phyloP scores from a whole-genome alignment of 2,888 invertebrate species.

The Lepeophtheirus nordmannii region DNA sequence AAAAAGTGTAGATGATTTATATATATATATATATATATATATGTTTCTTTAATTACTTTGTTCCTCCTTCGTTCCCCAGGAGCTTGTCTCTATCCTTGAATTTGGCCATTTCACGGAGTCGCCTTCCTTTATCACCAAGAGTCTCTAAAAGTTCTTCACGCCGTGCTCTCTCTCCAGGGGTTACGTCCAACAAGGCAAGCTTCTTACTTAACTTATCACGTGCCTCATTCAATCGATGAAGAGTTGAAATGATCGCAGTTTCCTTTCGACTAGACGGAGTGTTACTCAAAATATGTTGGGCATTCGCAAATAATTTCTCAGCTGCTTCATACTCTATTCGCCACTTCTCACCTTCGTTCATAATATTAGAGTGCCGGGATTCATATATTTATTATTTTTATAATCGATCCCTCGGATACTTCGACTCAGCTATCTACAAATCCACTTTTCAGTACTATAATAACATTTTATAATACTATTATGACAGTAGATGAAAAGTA shows the following conservation, averaged over 20 bases:
- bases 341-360: conserved; percentile 1
- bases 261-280: neutral
- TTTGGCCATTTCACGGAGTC: neutral
- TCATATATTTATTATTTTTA: no score
- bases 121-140: neutral
- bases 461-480: no score
- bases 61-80: neutral
- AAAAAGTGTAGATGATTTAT: neutral
- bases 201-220: neutral
- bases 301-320: neutral
- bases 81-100: neutral
- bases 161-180: neutral
- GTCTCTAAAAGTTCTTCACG: neutral
- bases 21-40: neutral
- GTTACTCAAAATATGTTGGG: neutral
- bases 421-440: no score
- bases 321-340: neutral
- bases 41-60: neutral
- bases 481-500: no score
- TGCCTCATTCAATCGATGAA: neutral
- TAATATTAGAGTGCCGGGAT: neutral
- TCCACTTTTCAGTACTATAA: no score
- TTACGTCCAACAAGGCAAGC: neutral
- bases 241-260: neutral
- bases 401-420: no score